Evolutionary conservation across 92 coral and sea anemone species (phyloP), one percentile per base, ranked within the genome.

Genomic region (Heteractis magnifica): DNA sequence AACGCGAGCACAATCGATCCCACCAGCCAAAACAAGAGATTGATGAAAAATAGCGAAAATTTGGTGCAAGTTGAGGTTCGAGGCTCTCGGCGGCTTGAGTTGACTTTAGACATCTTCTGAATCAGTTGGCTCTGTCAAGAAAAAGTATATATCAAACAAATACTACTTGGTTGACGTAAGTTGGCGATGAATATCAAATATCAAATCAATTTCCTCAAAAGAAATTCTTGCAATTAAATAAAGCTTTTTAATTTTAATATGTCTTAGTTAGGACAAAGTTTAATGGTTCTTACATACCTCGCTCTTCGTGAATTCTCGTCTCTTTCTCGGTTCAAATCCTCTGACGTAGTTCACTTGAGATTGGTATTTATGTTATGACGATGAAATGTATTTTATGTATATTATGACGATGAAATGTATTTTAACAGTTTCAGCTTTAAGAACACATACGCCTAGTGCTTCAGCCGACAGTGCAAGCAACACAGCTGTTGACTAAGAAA

Each of bases 11-110:
- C 80, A 4, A 90, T 49, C 19, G 86, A 76, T 52, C 89, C 88
- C 8, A 86, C 85, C 16, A 92, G 76, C 95, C 95, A 92, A 81
- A 92, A 92, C 58, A 87, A 41, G 59, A 87, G 83, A 78, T 89
- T 92, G 44, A 92, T 60, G 87, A 90, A 87, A 58, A 90, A 87
- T 3, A 92, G 77, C 15, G 93, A 12, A 79, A 81, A 92, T 71
- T 90, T 90, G 11, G 74, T 48, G 74, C 91, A 90, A 50, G 55
- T 79, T 1, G 95, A 92, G 3, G 95, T 93, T 49, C 71, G 90
- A 4, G 48, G 70, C 6, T 83, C 59, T 20, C 6, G 77, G 60
- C 76, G 11, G 15, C 52, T 68, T 53, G 76, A n/a, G 12, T 51
- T 68, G 16, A n/a, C 71, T 78, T 51, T 44, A 78, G 44, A 8